These are phyloP conservation scores for Halcyon malimbica DNA, from an alignment of 2,113 vertebrate species.

Conservation along the genomic window DNA sequence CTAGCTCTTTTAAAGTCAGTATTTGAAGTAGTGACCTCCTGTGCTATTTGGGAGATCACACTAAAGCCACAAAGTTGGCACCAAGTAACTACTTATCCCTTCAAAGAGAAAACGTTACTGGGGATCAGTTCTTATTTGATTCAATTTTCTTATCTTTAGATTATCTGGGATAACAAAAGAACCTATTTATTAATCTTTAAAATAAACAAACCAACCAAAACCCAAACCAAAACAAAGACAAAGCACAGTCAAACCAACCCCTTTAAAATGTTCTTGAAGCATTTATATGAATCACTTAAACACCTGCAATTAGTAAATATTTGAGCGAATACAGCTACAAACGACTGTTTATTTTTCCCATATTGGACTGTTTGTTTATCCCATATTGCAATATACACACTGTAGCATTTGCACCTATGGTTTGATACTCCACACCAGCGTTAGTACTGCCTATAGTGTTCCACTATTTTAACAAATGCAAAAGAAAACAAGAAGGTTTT, in stretches of 20 bases:
- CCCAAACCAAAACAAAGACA: neutral
- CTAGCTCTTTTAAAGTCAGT: neutral
- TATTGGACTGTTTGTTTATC: neutral
- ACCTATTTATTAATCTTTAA: neutral
- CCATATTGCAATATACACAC: neutral
- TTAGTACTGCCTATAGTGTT: neutral
- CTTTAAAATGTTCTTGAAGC: neutral
- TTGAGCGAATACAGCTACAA: neutral
- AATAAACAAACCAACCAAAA: neutral
- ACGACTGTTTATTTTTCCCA: neutral
- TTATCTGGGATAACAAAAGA: neutral
- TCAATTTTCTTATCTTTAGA: neutral
- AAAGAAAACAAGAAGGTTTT: neutral
- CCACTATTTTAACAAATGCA: neutral
- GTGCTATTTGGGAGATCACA: neutral
- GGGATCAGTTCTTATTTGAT: neutral
- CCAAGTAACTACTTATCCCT: neutral
- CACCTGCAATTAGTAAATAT: neutral
- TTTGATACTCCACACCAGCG: neutral
- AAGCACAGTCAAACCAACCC: neutral
- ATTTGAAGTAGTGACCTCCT: neutral
- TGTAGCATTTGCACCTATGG: fast-evolving
- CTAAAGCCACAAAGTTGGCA: neutral
- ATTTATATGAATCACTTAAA: neutral
- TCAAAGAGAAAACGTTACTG: neutral